Evolutionary conservation across 2,888 invertebrate genomes (phyloP), one percentile per base, ranked within the genome.

Genomic region (Drosophila mimica): DNA sequence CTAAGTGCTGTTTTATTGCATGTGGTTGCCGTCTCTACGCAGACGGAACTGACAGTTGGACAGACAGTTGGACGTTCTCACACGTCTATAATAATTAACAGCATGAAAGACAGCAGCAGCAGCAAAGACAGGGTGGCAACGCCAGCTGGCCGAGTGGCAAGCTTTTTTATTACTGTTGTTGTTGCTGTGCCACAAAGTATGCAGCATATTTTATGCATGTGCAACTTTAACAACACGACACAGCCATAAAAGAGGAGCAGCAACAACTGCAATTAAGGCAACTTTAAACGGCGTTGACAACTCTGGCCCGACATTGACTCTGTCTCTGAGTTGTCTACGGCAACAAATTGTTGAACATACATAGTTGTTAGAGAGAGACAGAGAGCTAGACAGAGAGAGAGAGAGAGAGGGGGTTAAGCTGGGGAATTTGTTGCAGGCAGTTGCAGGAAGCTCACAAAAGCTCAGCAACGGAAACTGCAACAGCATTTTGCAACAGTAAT

Each of bases 21-120:
- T 82, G 85, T 83, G 82, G 85, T 81, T 58, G 66, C 51, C 63
- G 70, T 76, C 65, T 62, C 65, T 76, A 68, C 52, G 58, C 67
- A 72, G 67, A 66, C 65, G 65, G 59, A 40, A 59, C 74, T 60
- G 71, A 65, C 76, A 79, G 69, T 60, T 75, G 76, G 74, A 84
- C 81, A 43, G 43, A 20, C 43, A 43, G 25, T 46, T 46, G 15
- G 25, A 70, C 83, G 28, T n/a, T 38, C 36, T 82, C 91, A 89
- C 89, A 91, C 90, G 91, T 89, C 91, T 86, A 90, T 90, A 90
- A 91, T 91, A 91, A 91, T 91, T 91, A 91, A 91, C 91, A 90
- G 91, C 88, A 85, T 89, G 83, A 82, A 88, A 86, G 82, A 72
- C 70, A 70, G 63, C 67, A 76, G 69, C 80, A 80, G 67, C 57